A percentile compares a stretch with the other conserved stretches of the same genome.
phyloP scores from a whole-genome alignment of 1,140 invertebrate species.

The Hypothenemus hampei region DNA sequence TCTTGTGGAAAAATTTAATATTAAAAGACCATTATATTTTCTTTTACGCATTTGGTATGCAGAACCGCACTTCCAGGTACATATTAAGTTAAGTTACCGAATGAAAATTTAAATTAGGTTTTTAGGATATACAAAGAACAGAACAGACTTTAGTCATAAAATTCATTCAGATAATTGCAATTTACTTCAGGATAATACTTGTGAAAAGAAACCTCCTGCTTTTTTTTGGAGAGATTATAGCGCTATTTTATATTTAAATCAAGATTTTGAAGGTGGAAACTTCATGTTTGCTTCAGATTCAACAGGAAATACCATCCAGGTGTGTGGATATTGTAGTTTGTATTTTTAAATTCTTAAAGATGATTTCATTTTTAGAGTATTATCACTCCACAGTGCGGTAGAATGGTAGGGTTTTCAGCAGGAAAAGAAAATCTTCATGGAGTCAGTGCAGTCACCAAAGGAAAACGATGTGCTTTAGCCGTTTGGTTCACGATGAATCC shows the following conservation, averaged over 20 bases:
- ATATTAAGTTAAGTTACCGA: slow-evolving; percentile 17
- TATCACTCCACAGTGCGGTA: slow-evolving; percentile 54
- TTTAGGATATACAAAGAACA: not conserved
- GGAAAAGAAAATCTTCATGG: slow-evolving; percentile 57
- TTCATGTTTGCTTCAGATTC: slow-evolving; percentile 55
- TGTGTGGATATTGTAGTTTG: slow-evolving; percentile 12
- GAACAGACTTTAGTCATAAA: slow-evolving; percentile 56
- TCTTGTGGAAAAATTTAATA: slow-evolving; percentile 52
- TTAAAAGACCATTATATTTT: slow-evolving; percentile 53
- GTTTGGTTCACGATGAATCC: slow-evolving; percentile 59
- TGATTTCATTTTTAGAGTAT: slow-evolving; percentile 40
- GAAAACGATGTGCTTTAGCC: slow-evolving; percentile 57
- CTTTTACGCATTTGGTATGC: slow-evolving; percentile 63
- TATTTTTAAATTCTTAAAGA: not conserved
- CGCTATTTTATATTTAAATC: slow-evolving; percentile 61
- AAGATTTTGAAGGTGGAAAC: slow-evolving; percentile 59
- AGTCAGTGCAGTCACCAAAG: slow-evolving; percentile 52
- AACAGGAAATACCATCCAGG: slow-evolving; percentile 33
- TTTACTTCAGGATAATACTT: slow-evolving; percentile 47
- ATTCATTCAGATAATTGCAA: slow-evolving; percentile 64
- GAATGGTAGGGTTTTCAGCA: slow-evolving; percentile 57
- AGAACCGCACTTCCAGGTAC: slow-evolving; percentile 55
- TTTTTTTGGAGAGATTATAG: slow-evolving; percentile 61
- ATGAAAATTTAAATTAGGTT: not conserved
- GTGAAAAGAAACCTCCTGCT: slow-evolving; percentile 51